Conservation (phyloP, 1,140 invertebrate genomes). For the Caenorhabditis briggsae region DNA sequence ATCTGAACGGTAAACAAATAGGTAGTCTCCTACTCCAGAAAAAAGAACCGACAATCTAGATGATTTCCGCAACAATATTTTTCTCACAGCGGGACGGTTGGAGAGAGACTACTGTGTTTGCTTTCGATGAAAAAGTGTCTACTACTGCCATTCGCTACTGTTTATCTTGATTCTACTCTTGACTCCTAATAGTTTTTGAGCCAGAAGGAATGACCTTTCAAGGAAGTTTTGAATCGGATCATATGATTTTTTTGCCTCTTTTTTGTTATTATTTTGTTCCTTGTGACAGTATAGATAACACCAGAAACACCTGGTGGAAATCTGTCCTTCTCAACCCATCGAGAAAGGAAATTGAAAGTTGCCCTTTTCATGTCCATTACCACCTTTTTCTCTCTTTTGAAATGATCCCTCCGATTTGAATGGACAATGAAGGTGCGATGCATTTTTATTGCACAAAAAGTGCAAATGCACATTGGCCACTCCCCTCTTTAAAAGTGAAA, state of each 20-base stretch:
- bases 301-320: background rate
- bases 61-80: conserved; percentile 20
- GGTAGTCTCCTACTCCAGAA: too few species aligned
- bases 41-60: too few species aligned
- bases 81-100: background rate
- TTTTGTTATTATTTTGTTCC: conserved; percentile 35
- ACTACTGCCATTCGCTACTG: background rate
- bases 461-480: too few species aligned
- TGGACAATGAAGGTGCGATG: too few species aligned
- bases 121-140: background rate
- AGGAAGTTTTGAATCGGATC: background rate
- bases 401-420: too few species aligned
- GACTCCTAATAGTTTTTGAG: too few species aligned
- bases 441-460: too few species aligned
- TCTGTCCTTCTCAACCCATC: background rate
- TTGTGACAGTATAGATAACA: conserved; percentile 14
- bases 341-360: too few species aligned
- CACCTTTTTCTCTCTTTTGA: too few species aligned
- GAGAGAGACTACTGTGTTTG: background rate
- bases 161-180: background rate
- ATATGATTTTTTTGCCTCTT: background rate
- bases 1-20: conserved; percentile 41
- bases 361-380: too few species aligned
- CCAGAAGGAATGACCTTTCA: background rate
- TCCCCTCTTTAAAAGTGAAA: too few species aligned